Evolutionary conservation across 2,113 vertebrate species (phyloP).

Genomic region (Odobenus rosmarus): DNA sequence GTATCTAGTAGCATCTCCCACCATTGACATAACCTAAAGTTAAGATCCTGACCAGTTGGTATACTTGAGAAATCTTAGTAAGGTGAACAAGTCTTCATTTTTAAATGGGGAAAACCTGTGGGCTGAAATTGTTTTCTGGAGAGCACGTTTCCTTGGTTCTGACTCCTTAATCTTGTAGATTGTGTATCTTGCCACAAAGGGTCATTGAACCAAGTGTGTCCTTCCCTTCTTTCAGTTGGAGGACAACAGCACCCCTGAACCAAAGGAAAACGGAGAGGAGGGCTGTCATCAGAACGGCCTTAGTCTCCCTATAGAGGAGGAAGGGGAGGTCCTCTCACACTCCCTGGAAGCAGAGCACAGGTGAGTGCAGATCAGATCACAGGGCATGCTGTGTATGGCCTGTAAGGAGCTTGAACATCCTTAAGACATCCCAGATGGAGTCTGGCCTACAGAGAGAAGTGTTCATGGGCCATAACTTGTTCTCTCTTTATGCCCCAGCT

Average conservation of each 20-base stretch:
- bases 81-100: neutral
- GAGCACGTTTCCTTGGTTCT: neutral
- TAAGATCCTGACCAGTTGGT: neutral
- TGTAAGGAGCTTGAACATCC: neutral
- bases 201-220: neutral
- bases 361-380: slow-evolving; percentile 80
- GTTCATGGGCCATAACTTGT: neutral
- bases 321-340: slow-evolving; percentile 95
- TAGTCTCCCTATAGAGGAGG: slow-evolving; percentile 93
- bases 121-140: neutral
- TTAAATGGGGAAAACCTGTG: neutral
- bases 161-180: neutral
- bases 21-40: neutral
- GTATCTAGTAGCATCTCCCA: neutral
- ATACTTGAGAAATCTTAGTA: neutral
- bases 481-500: neutral
- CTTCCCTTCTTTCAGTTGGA: slow-evolving; percentile 82
- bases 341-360: slow-evolving; percentile 99
- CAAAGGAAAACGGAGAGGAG: slow-evolving; percentile 94
- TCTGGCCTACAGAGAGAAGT: neutral
- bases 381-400: neutral
- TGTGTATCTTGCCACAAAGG: neutral
- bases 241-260: slow-evolving; percentile 92
- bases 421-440: neutral
- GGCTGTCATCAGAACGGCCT: slow-evolving; percentile 95